Evolutionary conservation across 2,113 vertebrate genomes (phyloP), one percentile per base, ranked within the genome.

Genomic region (Xerus inauris): DNA sequence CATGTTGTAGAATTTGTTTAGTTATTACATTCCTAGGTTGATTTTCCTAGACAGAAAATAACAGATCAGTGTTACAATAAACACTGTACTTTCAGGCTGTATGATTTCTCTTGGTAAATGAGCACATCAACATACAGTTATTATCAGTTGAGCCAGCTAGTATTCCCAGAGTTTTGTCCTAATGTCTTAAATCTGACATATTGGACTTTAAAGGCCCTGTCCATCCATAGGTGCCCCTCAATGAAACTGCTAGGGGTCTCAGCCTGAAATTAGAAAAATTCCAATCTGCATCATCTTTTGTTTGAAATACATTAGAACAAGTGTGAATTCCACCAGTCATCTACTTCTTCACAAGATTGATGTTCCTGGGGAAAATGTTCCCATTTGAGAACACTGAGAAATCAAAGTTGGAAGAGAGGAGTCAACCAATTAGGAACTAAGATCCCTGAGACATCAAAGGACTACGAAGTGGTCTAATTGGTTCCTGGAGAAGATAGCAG

Each of bases 221-320:
- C 47, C 9, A 67, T 0, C 11, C 59, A 84, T 12, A 54, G 38
- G 40, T 1, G 6, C 22, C 14, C 64, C 32, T 85, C 62, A 75
- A 17, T 81, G 12, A 32, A 72, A 87, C 35, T 75, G 85, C 26
- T 28, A 92, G 30, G 16, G 38, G 8, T 64, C 38, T 54, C 71
- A 76, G 20, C 19, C 67, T 85, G 38, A 87, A 90, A 95, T 51
- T 51, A 83, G 84, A 69, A 86, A 93, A 91, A 89, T 87, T 90
- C 17, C 65, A 76, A 86, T 42, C 7, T 11, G 38, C 17, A 84
- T 88, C 11, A 91, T 87, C 35, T 73, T 77, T 24, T 94, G 62
- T 85, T 95, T 93, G 91, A 96, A 94, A 94, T 95, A 94, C 86
- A 94, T 82, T 40, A 87, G 73, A 92, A 80, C 5, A 81, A 93